Conservation (phyloP, 2,888 invertebrate species). For the Hyposoter dolosus region DNA sequence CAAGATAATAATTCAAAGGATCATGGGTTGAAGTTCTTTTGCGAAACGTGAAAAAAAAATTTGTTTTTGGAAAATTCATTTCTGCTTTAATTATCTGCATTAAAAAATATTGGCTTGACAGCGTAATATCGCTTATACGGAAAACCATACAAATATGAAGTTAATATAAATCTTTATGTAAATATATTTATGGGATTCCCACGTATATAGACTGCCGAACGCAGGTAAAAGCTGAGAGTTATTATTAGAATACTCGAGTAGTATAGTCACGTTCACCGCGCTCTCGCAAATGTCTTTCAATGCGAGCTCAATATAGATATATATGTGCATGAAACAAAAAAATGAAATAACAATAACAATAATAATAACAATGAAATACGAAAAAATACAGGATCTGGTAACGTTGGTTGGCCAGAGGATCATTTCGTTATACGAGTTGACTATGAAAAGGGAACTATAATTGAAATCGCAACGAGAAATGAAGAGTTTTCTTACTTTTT, state of each 20-base stretch:
- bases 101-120: neutral
- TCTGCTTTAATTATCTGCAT: neutral
- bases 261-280: slow-evolving; percentile 78
- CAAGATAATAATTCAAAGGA: neutral
- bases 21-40: no score
- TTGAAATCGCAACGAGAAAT: neutral
- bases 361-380: neutral
- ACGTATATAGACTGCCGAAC: slow-evolving; percentile 62
- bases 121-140: neutral
- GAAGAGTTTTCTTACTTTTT: neutral
- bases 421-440: neutral
- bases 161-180: slow-evolving; percentile 4
- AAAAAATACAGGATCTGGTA: neutral
- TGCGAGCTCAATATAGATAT: slow-evolving; percentile 4
- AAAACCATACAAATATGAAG: neutral
- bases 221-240: slow-evolving; percentile 76
- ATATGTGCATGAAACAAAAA: slow-evolving; percentile 31
- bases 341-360: slow-evolving; percentile 36
- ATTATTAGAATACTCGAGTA: slow-evolving; percentile 80
- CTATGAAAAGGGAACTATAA: neutral
- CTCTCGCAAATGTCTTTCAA: slow-evolving; percentile 71
- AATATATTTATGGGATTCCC: slow-evolving; percentile 4
- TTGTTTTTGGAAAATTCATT: neutral
- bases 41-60: neutral
- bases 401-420: neutral